Conservation (phyloP, 2,888 invertebrate genomes). For the Phymatocera aterrima region DNA sequence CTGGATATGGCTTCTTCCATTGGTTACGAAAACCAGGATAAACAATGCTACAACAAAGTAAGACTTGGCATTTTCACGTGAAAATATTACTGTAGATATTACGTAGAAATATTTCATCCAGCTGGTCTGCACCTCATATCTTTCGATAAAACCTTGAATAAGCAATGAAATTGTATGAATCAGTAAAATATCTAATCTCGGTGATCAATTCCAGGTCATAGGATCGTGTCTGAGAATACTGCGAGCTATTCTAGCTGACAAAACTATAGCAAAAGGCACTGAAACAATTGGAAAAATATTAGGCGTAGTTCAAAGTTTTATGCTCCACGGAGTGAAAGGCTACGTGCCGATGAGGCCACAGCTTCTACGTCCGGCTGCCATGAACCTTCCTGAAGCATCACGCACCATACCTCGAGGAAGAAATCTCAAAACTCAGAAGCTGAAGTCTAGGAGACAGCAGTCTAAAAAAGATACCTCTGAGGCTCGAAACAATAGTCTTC, state of each 20-base stretch:
- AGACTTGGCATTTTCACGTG: conserved; percentile 21
- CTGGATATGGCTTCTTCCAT: conserved; percentile 55
- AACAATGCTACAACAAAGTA: conserved; percentile 60
- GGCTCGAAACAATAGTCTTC: conserved; percentile 23
- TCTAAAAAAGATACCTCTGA: conserved; percentile 53
- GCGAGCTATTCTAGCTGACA: conserved; percentile 55
- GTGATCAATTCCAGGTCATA: conserved; percentile 58
- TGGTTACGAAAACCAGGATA: conserved; percentile 54
- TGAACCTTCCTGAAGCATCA: conserved; percentile 69
- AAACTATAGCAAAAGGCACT: conserved; percentile 50
- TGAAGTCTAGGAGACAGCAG: conserved; percentile 56
- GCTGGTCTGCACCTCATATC: no score
- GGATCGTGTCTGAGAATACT: conserved; percentile 62
- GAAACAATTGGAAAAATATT: conserved; percentile 65
- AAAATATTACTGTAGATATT: conserved; percentile 5
- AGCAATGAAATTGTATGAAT: no score
- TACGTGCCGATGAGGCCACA: conserved; percentile 60
- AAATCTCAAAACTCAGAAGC: conserved; percentile 59
- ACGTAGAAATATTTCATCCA: no score
- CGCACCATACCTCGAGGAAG: conserved; percentile 62
- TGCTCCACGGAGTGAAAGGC: conserved; percentile 67
- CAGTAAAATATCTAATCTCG: no score
- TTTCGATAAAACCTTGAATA: conserved; percentile 26
- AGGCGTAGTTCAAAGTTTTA: conserved; percentile 66
- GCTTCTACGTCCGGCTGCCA: conserved; percentile 65